Conservation (phyloP, 2,888 invertebrate genomes). For the Scaptomyza flava region DNA sequence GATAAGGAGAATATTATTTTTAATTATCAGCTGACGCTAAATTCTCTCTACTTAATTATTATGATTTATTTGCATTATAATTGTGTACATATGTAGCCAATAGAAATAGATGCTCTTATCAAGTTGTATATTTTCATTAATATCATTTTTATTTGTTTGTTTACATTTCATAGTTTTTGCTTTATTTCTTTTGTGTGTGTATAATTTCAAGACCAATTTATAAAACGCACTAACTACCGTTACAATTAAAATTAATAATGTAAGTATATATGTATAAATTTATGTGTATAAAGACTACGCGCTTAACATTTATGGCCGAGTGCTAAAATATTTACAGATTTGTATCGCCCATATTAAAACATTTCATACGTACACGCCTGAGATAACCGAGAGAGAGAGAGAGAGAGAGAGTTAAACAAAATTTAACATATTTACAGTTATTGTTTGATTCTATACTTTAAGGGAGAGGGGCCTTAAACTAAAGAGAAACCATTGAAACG, state of each 20-base stretch:
- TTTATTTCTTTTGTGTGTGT: slow-evolving; percentile 27
- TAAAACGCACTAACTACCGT: slow-evolving; percentile 54
- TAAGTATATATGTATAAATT: slow-evolving; percentile 21
- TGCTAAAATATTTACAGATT: slow-evolving; percentile 43
- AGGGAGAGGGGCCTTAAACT: background rate
- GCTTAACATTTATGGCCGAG: slow-evolving; percentile 57
- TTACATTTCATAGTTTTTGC: slow-evolving; percentile 31
- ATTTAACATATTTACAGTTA: slow-evolving; percentile 31
- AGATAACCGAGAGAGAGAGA: slow-evolving; percentile 30
- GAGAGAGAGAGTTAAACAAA: slow-evolving; percentile 18
- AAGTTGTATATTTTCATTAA: slow-evolving; percentile 2
- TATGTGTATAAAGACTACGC: slow-evolving; percentile 26
- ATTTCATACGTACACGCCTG: slow-evolving; percentile 44
- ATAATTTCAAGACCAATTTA: slow-evolving; percentile 44
- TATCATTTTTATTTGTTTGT: slow-evolving; percentile 15
- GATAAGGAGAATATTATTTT: too few relatives aligned
- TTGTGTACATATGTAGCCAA: too few relatives aligned
- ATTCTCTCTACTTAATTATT: background rate
- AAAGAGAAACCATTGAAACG: slow-evolving; percentile 1
- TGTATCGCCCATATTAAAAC: slow-evolving; percentile 19
- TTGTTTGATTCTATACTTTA: background rate
- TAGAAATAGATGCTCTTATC: background rate
- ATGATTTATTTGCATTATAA: background rate
- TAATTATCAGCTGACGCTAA: background rate
- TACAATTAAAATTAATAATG: slow-evolving; percentile 30